Evolutionary conservation across 2,113 vertebrate species (phyloP).

Genomic region (Crotalus horridus): DNA sequence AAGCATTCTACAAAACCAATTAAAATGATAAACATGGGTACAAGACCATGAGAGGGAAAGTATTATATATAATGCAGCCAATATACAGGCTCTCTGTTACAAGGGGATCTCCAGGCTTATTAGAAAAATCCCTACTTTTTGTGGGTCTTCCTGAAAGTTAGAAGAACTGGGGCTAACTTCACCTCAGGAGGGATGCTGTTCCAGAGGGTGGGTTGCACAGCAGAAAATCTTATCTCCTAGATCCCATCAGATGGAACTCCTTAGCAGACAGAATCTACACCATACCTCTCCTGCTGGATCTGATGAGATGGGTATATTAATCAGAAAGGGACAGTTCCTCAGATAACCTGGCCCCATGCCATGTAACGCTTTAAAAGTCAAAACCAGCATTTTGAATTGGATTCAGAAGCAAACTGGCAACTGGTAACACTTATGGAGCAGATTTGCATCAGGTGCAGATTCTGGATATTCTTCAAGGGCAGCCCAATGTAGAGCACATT

Average conservation of each 20-base stretch:
- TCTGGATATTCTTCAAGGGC: too few species aligned
- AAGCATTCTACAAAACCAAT: neutral
- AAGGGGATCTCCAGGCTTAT: neutral
- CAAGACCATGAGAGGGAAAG: neutral
- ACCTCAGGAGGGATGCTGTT: neutral
- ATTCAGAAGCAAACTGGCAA: neutral
- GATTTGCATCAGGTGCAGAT: too few species aligned
- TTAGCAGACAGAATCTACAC: neutral
- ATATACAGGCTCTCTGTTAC: neutral
- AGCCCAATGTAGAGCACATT: too few species aligned
- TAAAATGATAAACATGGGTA: neutral
- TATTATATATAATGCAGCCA: neutral
- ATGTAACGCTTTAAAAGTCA: neutral
- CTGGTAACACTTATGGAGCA: too few species aligned
- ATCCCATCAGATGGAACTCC: neutral
- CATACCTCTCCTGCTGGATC: neutral
- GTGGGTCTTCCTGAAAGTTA: neutral
- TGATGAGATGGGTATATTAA: neutral
- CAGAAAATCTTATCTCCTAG: neutral
- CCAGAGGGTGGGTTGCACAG: neutral
- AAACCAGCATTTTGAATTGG: neutral
- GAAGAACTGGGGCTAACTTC: neutral
- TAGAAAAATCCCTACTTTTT: neutral
- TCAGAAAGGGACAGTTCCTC: neutral
- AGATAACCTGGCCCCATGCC: neutral